A percentile compares a stretch with the other conserved stretches of the same genome.
Conservation (phyloP, 35 echinoderm and acorn worm species). For the Lytechinus variegatus region DNA sequence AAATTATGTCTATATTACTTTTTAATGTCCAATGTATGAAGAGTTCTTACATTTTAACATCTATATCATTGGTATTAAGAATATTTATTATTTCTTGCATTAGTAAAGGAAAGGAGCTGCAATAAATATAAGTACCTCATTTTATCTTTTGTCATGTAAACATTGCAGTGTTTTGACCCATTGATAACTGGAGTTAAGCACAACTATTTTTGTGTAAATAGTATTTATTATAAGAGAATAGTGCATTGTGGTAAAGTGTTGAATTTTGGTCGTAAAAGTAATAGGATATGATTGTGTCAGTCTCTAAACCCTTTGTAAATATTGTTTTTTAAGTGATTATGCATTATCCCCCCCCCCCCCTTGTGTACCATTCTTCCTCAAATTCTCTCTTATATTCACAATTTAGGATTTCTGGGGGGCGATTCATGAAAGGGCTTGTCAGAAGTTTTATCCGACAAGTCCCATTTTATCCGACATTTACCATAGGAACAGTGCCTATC, state of each 20-base stretch:
- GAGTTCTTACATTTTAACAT: no score
- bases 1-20: not conserved
- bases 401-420: no score
- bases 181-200: not conserved
- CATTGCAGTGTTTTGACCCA: not conserved
- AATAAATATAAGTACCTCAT: conserved; percentile 5
- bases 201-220: not conserved
- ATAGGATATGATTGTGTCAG: not conserved
- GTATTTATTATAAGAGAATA: conserved; percentile 15
- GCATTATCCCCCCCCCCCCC: not conserved
- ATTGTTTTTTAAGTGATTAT: not conserved
- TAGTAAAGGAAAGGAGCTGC: not conserved
- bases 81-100: not conserved
- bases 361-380: no score
- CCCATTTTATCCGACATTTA: not conserved
- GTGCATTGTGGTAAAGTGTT: not conserved
- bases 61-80: not conserved
- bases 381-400: no score
- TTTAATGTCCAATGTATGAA: not conserved
- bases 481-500: no score
- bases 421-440: no score
- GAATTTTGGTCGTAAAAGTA: not conserved
- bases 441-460: no score
- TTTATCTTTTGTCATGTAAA: not conserved
- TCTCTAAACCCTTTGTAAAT: not conserved